These are phyloP conservation scores for Plectropomus leopardus DNA, from an alignment of 2,113 vertebrate species.

Conservation along the genomic window DNA sequence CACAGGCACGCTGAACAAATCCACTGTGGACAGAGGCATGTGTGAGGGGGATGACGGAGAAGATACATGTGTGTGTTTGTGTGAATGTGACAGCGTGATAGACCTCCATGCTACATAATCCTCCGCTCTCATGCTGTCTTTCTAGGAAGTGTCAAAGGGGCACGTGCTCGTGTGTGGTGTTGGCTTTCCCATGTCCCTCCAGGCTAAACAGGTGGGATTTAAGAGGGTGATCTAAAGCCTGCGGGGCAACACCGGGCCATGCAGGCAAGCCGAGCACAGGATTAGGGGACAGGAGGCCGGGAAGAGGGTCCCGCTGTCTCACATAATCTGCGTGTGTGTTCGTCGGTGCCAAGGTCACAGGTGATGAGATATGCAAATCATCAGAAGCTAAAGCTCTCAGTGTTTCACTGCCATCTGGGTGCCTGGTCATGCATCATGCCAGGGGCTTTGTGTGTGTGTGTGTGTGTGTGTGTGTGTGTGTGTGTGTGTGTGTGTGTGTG, in stretches of 20 bases:
- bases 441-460: slow-evolving; percentile 23
- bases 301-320: slow-evolving; percentile 34
- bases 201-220: slow-evolving; percentile 76
- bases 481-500: slow-evolving; percentile 3
- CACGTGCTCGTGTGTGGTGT: slow-evolving; percentile 44
- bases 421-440: slow-evolving; percentile 40
- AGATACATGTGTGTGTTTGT: slow-evolving; percentile 14
- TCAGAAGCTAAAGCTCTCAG: slow-evolving; percentile 47
- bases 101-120: slow-evolving; percentile 52
- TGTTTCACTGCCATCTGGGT: slow-evolving; percentile 55
- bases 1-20: slow-evolving; percentile 44
- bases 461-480: slow-evolving; percentile 39
- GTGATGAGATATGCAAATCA: slow-evolving; percentile 63
- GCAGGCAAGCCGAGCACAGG: slow-evolving; percentile 27
- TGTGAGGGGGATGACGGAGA: not conserved
- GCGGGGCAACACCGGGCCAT: slow-evolving; percentile 10
- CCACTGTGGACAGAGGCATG: slow-evolving; percentile 48
- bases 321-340: slow-evolving; percentile 38
- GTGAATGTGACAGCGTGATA: slow-evolving; percentile 22
- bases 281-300: slow-evolving; percentile 41
- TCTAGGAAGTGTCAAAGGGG: slow-evolving; percentile 63
- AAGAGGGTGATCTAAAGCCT: slow-evolving; percentile 56
- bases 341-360: slow-evolving; percentile 62
- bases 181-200: slow-evolving; percentile 57
- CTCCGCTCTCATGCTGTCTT: slow-evolving; percentile 51